phyloP scores from a whole-genome alignment of 2,888 invertebrate species.

The Diarsia dahlii region DNA sequence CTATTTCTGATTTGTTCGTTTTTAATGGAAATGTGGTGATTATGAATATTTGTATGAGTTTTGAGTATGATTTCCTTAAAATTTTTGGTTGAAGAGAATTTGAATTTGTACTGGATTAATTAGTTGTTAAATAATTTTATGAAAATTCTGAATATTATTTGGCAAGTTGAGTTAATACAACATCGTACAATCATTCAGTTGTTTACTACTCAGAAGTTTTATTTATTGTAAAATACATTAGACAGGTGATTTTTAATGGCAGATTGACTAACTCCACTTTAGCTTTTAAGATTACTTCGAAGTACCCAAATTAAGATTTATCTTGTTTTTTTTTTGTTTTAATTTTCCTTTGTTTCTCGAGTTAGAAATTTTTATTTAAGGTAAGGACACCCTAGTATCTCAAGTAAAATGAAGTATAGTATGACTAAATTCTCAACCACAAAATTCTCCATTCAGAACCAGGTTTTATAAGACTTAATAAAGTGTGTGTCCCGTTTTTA shows the following conservation, averaged over 20 bases:
- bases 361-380: not conserved
- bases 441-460: not conserved
- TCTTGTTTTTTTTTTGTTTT: not conserved
- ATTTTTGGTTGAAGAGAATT: not conserved
- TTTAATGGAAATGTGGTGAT: constrained; percentile 28
- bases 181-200: not conserved
- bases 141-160: not conserved
- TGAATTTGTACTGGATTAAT: not conserved
- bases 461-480: not conserved
- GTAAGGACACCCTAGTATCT: not conserved
- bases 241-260: not conserved
- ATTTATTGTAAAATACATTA: not conserved
- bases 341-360: not conserved
- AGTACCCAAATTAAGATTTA: not conserved
- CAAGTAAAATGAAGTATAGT: not conserved
- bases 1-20: constrained; percentile 34
- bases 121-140: not conserved
- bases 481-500: constrained; percentile 30
- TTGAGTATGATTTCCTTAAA: not conserved
- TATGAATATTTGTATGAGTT: not conserved
- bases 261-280: not conserved
- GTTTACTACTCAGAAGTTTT: not conserved
- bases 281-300: not conserved
- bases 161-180: not conserved
- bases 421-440: not conserved